Base-by-base conservation (phyloP, 2,113 vertebrate genomes). In the Cnemophilus loriae region DNA sequence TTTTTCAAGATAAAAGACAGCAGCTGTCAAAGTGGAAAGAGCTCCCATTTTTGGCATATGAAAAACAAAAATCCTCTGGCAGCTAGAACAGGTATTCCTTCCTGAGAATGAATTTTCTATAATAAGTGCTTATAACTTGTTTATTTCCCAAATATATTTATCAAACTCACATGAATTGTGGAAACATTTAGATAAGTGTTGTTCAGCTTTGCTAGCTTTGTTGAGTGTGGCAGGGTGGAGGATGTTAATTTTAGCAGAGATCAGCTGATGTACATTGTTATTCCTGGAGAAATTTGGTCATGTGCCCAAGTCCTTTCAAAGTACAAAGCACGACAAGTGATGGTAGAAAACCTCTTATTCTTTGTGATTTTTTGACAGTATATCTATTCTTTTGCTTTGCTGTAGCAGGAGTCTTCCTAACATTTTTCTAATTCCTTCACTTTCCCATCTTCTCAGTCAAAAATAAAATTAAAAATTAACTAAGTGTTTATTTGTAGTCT, bases 191-290 rank as follows among this genome's bases (percentile, higher is more conserved):
- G 44, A 30, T 74, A 18, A 18, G 14, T 50, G 74, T 73, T 63
- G 9, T 47, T 90, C 47, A 63, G 55, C 37, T 84, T 85, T 78
- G 20, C 6, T 74, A 50, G 70, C 11, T 90, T 89, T 94, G 32
- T 37, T 89, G 33, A 94, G 16, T 24, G 32, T 76, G 64, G 76
- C 49, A 70, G 49, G 12, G 32, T 83, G n/a, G 64, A 91, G 70
- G 37, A 80, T 88, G 63, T 9, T 94, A 93, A 93, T 95, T 95
- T 91, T 87, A 91, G 57, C 28, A 73, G 35, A 41, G 12, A 90
- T 90, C 67, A 88, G 70, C 67, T 95, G 95, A 90, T 80, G n/a
- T 46, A 77, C 20, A n/a, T 60, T 79, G 42, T 74, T 90, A 88
- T 94, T 96, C 88, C 55, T 83, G 67, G 53, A 90, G 17, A 91